These are phyloP conservation scores for Tetramorium alpestre DNA, from an alignment of 1,140 invertebrate species.

Conservation along the genomic window DNA sequence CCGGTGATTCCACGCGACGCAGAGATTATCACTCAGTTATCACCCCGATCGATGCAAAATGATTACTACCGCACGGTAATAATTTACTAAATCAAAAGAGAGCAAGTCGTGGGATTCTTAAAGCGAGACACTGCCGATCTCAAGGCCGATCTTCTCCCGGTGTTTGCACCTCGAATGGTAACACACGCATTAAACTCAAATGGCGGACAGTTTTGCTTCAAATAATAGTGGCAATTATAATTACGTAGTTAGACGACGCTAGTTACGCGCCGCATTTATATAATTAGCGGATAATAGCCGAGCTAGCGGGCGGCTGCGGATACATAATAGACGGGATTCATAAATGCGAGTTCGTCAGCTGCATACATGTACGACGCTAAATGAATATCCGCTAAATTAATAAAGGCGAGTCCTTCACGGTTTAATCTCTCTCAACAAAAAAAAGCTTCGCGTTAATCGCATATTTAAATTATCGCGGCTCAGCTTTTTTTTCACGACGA, in stretches of 20 bases:
- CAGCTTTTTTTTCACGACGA: neutral
- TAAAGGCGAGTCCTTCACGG: neutral
- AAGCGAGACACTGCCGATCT: neutral
- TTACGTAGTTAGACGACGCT: constrained; percentile 25
- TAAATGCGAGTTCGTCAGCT: constrained; percentile 23
- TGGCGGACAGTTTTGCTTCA: constrained; percentile 1
- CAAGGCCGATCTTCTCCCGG: no score
- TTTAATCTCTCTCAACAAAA: neutral
- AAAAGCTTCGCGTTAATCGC: neutral
- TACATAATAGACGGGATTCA: constrained; percentile 40
- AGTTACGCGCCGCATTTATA: constrained; percentile 48
- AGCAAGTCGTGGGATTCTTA: neutral
- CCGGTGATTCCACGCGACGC: constrained; percentile 53
- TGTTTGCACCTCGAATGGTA: neutral
- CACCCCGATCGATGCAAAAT: constrained; percentile 62
- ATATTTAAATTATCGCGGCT: neutral
- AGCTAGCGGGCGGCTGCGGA: neutral
- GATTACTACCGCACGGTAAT: constrained; percentile 24
- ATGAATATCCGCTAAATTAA: constrained; percentile 40
- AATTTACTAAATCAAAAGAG: constrained; percentile 20
- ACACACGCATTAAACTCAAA: neutral
- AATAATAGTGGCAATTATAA: constrained; percentile 33
- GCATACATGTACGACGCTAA: constrained; percentile 29
- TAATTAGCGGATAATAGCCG: constrained; percentile 54
- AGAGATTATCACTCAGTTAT: constrained; percentile 64